Evolutionary conservation across 2,888 invertebrate genomes (phyloP).

Genomic region (Drosophila pseudotalamancana): DNA sequence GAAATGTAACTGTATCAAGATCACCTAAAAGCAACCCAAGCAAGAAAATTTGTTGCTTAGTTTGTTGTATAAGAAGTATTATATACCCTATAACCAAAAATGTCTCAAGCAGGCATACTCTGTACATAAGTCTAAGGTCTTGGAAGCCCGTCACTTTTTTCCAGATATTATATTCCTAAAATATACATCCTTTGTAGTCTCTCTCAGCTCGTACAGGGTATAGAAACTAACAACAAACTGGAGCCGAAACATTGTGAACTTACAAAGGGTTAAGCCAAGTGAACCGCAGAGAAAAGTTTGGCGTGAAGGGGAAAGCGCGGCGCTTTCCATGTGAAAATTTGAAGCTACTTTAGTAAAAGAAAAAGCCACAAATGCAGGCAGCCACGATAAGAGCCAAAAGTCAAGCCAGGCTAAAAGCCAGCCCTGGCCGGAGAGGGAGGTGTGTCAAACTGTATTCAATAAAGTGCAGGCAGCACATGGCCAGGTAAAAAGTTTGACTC

Average conservation of each 20-base stretch:
- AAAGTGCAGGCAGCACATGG: slow-evolving; percentile 33
- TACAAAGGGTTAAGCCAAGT: slow-evolving; percentile 60
- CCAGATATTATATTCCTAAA: too few species aligned
- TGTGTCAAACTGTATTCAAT: slow-evolving; percentile 44
- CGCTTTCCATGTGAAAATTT: slow-evolving; percentile 42
- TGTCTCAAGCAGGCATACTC: too few species aligned
- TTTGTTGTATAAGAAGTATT: too few species aligned
- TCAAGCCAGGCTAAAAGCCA: too few species aligned
- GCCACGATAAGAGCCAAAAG: slow-evolving; percentile 1
- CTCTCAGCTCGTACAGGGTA: background rate
- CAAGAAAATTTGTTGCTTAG: too few species aligned
- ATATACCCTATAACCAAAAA: too few species aligned
- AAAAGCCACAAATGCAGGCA: slow-evolving; percentile 17
- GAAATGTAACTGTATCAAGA: too few species aligned
- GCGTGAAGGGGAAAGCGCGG: slow-evolving; percentile 38
- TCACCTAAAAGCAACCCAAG: too few species aligned
- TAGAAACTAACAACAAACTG: slow-evolving; percentile 11
- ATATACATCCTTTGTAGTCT: too few species aligned
- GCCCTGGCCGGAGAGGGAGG: too few species aligned
- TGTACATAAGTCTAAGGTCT: too few species aligned
- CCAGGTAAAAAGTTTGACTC: slow-evolving; percentile 49
- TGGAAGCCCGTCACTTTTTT: too few species aligned
- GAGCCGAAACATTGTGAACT: slow-evolving; percentile 35
- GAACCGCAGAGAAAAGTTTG: slow-evolving; percentile 47
- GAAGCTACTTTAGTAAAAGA: slow-evolving; percentile 58